Conservation (phyloP, 2,113 vertebrate species). For the Albula glossodonta region DNA sequence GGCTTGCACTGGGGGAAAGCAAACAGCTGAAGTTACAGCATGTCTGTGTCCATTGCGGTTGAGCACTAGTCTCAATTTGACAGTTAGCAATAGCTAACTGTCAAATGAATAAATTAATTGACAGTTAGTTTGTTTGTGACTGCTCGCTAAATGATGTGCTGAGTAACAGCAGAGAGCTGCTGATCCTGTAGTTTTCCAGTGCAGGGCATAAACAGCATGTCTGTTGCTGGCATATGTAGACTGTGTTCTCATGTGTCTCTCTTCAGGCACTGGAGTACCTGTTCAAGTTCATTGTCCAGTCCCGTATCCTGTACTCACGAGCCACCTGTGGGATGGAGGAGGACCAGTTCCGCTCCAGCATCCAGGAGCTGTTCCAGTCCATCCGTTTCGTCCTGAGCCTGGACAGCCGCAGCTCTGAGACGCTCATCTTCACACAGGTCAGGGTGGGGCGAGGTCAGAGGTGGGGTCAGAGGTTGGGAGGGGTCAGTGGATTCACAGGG, state of each 20-base stretch:
- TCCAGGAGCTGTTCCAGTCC: constrained; percentile 97
- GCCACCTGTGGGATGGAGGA: constrained; percentile 97
- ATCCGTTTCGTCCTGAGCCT: constrained; percentile 95
- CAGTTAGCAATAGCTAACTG: too few relatives aligned
- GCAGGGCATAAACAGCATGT: too few relatives aligned
- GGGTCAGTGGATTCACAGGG: background rate
- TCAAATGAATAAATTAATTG: too few relatives aligned
- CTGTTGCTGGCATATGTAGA: background rate
- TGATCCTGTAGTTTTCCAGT: too few relatives aligned
- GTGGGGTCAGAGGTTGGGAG: too few relatives aligned
- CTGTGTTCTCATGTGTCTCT: background rate
- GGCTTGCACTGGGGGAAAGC: background rate
- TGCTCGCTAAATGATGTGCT: too few relatives aligned
- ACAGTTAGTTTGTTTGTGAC: too few relatives aligned
- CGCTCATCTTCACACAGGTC: constrained; percentile 96
- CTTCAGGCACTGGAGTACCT: constrained; percentile 93
- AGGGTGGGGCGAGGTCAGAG: constrained; percentile 22
- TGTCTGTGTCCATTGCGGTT: background rate
- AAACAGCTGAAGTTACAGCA: too few relatives aligned
- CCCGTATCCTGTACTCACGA: constrained; percentile 92
- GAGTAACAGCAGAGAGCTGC: too few relatives aligned
- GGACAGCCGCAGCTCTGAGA: constrained; percentile 94
- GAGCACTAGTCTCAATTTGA: too few relatives aligned
- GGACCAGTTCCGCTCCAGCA: constrained; percentile 89
- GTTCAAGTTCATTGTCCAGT: constrained; percentile 98